phyloP scores from a whole-genome alignment of 35 echinoderm and acorn worm genomes.

The Apostichopus parvimensis region DNA sequence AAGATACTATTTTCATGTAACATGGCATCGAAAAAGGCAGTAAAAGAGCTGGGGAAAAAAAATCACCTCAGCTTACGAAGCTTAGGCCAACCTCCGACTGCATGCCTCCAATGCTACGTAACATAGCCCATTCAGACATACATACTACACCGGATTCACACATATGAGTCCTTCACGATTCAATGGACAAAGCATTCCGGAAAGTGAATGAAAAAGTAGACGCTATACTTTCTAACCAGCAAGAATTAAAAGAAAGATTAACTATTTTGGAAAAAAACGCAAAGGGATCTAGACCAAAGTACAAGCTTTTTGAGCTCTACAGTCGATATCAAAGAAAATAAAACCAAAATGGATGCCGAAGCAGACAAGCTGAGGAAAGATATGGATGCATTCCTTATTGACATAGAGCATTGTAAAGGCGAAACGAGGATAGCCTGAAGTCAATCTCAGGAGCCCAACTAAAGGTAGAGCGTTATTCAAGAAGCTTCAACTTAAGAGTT shows the following conservation, averaged over 20 bases:
- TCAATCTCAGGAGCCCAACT: not conserved
- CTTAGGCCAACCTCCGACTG: not conserved
- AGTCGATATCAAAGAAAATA: not conserved
- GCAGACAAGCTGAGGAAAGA: not conserved
- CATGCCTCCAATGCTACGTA: not conserved
- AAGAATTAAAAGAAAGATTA: not conserved
- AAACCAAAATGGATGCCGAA: not conserved
- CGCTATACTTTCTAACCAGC: too few species aligned
- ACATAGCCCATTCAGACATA: not conserved
- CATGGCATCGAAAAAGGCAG: constrained; percentile 2
- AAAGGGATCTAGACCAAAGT: not conserved
- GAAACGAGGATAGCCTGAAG: not conserved
- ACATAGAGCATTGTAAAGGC: not conserved
- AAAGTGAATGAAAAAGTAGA: not conserved
- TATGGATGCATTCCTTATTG: not conserved
- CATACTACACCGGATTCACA: not conserved
- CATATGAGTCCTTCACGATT: not conserved
- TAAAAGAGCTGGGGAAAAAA: not conserved
- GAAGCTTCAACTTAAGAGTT: too few species aligned
- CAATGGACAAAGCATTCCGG: not conserved
- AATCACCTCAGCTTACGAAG: not conserved
- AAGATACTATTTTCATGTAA: too few species aligned
- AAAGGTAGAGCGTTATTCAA: not conserved
- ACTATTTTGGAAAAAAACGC: not conserved
- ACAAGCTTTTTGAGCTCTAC: not conserved